Evolutionary conservation across 2,888 invertebrate genomes (phyloP), one percentile per base, ranked within the genome.

Genomic region (Arge pagana): DNA sequence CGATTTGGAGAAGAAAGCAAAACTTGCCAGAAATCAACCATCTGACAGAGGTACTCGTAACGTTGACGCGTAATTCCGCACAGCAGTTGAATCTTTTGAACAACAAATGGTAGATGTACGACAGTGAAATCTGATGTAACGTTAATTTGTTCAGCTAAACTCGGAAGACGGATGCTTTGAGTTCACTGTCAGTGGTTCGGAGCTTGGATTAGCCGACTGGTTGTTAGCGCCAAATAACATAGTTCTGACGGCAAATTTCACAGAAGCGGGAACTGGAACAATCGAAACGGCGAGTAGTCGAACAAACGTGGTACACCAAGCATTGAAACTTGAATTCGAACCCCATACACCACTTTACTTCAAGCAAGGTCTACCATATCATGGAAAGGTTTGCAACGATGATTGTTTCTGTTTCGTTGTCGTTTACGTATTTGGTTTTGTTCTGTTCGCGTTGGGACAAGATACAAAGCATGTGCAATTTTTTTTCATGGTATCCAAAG

Each of bases 361-460:
- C 61, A 85, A 87, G 48, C 85, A 87, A 0, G 86, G 86, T n/a
- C 74, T 90, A 13, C 87, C 89, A 0, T 88, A 86, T 61, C 83
- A 83, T 59, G 80, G 87, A 43, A 85, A 84, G 78, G 83, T 86
- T 33, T 23, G 45, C n/a, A n/a, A n/a, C n/a, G n/a, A n/a, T n/a
- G n/a, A n/a, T n/a, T n/a, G n/a, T n/a, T n/a, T n/a, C n/a, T n/a
- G n/a, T n/a, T n/a, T n/a, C n/a, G n/a, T n/a, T n/a, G n/a, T n/a
- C n/a, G n/a, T n/a, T n/a, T n/a, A n/a, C n/a, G n/a, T n/a, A n/a
- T n/a, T n/a, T n/a, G n/a, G n/a, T n/a, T n/a, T n/a, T n/a, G n/a
- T n/a, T n/a, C n/a, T n/a, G n/a, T n/a, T n/a, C n/a, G n/a, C n/a
- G n/a, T n/a, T n/a, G n/a, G n/a, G n/a, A n/a, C n/a, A n/a, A n/a